Evolutionary conservation across 1,140 invertebrate species (phyloP), one percentile per base, ranked within the genome.

Genomic region (Drosophila santomea): DNA sequence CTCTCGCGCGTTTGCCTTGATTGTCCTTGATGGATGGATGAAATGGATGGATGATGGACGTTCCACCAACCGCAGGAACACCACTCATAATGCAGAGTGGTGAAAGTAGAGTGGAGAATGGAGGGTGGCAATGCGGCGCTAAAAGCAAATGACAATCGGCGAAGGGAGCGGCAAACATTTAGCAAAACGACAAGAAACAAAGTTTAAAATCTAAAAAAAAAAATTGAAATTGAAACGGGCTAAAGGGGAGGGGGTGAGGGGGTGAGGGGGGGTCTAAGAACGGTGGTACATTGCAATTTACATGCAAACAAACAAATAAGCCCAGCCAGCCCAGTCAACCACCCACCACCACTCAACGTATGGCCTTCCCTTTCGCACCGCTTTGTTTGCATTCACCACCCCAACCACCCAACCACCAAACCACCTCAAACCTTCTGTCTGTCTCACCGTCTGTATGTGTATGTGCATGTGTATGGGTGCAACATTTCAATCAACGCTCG

Each of bases 401-500:
- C 50, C 25, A 25, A 25, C 23, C 23, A 25, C 23, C 23, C 23
- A 25, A 25, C 23, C 23, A 25, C 23, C 25, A 51, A 36, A 36
- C 50, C 50, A 36, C 50, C 32, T 36, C 48, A 51, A 51, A 52
- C 50, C 41, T 50, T 39, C 15, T 25, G 32, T 35, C 32, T 60
- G 17, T 51, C 23, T 69, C 28, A 52, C 8, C 43, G 1, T 48
- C 28, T 44, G 1, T 48, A 23, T 44, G 15, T 45, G 4, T 48
- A n/a, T 48, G 8, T 20, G 17, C 38, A 23, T 58, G 4, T 60
- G n/a, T 44, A 35, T 20, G n/a, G 41, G 15, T 51, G 41, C 50
- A 88, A 89, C 83, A 88, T 88, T 88, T 88, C 83, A 88, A 88
- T 88, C 83, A 88, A 89, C 83, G 83, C 80, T 89, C 84, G 80